Conservation (phyloP, 2,113 vertebrate species). For the Ibidorhyncha struthersii region DNA sequence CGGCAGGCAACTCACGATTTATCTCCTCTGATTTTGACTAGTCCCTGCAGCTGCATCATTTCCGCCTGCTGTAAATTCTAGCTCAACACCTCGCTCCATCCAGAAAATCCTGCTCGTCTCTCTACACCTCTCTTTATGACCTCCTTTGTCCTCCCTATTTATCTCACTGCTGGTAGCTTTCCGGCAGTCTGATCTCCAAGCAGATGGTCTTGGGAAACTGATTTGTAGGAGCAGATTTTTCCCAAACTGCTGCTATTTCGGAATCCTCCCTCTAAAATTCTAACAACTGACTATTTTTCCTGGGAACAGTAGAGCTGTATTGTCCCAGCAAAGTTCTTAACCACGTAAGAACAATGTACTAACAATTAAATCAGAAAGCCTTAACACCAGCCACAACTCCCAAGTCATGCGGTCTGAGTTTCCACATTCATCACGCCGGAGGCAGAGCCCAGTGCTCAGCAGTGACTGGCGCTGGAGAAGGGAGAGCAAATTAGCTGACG, state of each 20-base stretch:
- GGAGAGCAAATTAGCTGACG: neutral
- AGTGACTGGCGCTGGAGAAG: neutral
- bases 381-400: neutral
- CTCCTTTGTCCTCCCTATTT: neutral
- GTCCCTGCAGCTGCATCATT: neutral
- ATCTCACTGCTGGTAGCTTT: constrained; percentile 3
- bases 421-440: neutral
- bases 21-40: neutral
- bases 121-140: neutral
- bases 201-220: constrained; percentile 19
- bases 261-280: neutral
- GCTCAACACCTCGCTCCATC: neutral
- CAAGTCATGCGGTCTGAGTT: neutral
- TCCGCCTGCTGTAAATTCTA: constrained; percentile 20
- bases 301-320: neutral
- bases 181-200: constrained; percentile 34
- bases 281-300: neutral
- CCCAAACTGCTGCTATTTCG: constrained; percentile 11
- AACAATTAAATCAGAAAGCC: neutral
- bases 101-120: constrained; percentile 9
- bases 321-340: constrained; percentile 10
- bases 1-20: neutral
- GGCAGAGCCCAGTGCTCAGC: neutral
- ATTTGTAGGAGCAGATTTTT: neutral
- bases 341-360: neutral